phyloP scores from a whole-genome alignment of 2,888 invertebrate species.

The Harpagoxenus sublaevis region DNA sequence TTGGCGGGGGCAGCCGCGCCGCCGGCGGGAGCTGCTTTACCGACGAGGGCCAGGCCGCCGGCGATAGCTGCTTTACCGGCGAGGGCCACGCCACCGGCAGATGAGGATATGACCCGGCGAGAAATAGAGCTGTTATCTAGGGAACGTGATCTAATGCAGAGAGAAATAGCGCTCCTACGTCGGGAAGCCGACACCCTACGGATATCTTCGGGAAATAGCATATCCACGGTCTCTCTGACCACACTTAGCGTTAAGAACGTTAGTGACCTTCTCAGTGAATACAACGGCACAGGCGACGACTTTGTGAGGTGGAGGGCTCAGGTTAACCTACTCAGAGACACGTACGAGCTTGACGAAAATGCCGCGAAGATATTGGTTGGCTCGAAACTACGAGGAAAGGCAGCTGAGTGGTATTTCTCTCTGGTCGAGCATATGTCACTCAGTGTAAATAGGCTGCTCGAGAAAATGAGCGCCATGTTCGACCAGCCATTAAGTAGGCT shows the following conservation, averaged over 20 bases:
- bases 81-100: no score
- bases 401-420: not conserved
- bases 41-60: no score
- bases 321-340: not conserved
- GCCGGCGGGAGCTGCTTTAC: no score
- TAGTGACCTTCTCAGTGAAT: not conserved
- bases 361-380: not conserved
- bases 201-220: not conserved
- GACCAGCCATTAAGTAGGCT: not conserved
- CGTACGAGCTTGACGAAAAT: slow-evolving; percentile 3
- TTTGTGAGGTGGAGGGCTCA: not conserved
- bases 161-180: not conserved
- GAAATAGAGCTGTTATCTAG: no score
- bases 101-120: no score
- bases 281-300: not conserved
- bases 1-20: no score
- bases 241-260: not conserved
- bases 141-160: not conserved
- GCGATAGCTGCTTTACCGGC: no score
- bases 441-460: not conserved
- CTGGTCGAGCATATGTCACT: not conserved
- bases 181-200: not conserved
- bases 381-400: not conserved
- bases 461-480: not conserved
- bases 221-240: not conserved